Base-by-base conservation (phyloP, 37 sponge, comb jelly and placozoan genomes). In the Oscarella lobularis region DNA sequence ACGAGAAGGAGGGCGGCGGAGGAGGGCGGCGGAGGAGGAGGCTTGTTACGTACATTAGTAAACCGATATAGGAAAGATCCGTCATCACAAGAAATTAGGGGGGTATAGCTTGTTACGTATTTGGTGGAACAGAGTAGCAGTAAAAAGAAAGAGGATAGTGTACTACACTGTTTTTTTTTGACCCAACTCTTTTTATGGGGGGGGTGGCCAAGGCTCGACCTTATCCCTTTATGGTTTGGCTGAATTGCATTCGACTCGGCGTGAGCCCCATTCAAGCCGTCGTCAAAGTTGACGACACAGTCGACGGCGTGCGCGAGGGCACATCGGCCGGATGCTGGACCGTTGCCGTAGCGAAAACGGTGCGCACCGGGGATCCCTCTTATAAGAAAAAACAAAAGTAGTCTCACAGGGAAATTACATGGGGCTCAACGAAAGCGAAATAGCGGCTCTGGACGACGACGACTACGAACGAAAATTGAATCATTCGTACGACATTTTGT, bases 281-380 rank as follows among this genome's bases (percentile, higher is more conserved):
- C 3, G 74, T 73, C 37, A 73, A 73, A 35, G 74, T 73, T 3
- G 74, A 73, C 40, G 74, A 73, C 74, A 73, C 74, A 3, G 74
- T 4, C 30, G 74, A 73, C 37, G 74, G 74, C 31, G 3, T 73
- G 3, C 35, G 74, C 35, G 74, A 73, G 3, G 74, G 74, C 35
- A 3, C 38, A 3, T 37, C 35, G 3, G 74, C 74, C 31, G 74
- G 74, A 32, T 73, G 74, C 38, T 73, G 74, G 74, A 35, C 74
- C 31, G 74, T 73, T 35, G 74, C 39, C 31, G 3, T 73, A 3
- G 74, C 74, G 31, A 35, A 73, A 73, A 73, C 74, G 37, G 74
- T 73, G 37, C 35, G 74, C 4, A 32, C 38, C 3, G 37, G 39
- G 20, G 60, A 48, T 20, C 20, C 14, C 14, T 48, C 60, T 48